Base-by-base conservation (phyloP, 2,797 vertebrate genomes). In the Tauraco hartlaubi region DNA sequence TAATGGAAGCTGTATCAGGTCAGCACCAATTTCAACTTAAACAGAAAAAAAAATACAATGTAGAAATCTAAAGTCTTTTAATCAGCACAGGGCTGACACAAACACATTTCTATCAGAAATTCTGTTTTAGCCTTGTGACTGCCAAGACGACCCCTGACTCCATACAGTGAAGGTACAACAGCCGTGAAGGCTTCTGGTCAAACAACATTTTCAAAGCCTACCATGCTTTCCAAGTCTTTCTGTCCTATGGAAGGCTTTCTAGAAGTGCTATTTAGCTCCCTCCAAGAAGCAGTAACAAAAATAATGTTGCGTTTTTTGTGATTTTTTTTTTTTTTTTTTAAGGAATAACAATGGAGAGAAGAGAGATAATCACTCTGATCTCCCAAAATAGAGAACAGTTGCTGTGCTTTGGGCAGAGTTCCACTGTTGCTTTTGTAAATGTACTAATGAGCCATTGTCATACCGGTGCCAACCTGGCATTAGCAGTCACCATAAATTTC, bases 361-460 rank as follows among this genome's bases (percentile, higher is more conserved):
- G 96, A 87, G 91, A 94, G 95, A 85, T 94, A 98, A 97, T 97
- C 85, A 86, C 48, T 73, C 44, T 43, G 95, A 78, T 86, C 71
- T 97, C 96, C 85, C 29, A 51, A 96, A 97, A 96, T 9, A 46
- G 82, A 84, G 93, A 91, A 72, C 51, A 76, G 92, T 96, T 93
- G 95, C 92, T 87, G 75, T 82, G 95, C 86, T 91, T 75, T 92
- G 94, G 97, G 97, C 97, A 96, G 84, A 93, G 89, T 97, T 98
- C 97, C 97, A 97, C 83, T 86, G 96, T 95, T 97, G 97, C 98
- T 97, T 98, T 98, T 98, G 97, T 97, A 98, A 98, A 98, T 96
- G 95, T 94, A 96, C 97, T 98, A 98, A 98, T 98, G 98, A 98
- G 97, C 95, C 98, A 98, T 98, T 98, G 98, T 98, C 96, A 97